Evolutionary conservation across 2,113 vertebrate species (phyloP), one percentile per base, ranked within the genome.

Genomic region (Ictalurus furcatus): DNA sequence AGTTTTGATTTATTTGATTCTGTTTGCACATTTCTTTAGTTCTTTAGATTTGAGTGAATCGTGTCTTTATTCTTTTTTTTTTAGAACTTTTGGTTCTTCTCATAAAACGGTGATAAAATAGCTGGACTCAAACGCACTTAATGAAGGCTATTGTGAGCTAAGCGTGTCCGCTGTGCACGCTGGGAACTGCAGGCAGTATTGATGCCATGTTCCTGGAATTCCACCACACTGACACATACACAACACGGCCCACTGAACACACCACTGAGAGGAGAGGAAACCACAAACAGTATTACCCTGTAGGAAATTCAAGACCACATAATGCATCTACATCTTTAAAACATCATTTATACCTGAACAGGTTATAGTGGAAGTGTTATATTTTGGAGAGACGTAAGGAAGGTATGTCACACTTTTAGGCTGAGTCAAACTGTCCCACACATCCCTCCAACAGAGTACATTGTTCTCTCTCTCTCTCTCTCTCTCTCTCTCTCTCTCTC

Each of bases 191-290:
- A 73, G 44, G 86, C 76, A 6, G 56, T 67, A 76, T 82, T 84
- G 87, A 87, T 89, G 67, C 85, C 85, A 88, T 83, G 59, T 28
- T 71, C 30, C 59, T 67, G 63, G 84, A 88, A 90, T 86, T 82
- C 40, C 30, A 88, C 34, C 69, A 59, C 65, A 73, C 48, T 23
- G 8, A 58, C 54, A 82, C 54, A 58, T 19, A 61, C 30, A 61
- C n/a, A 56, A 21, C 48, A 85, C 19, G 34, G 56, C 63, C 67
- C 23, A 81, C 21, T 67, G 28, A 69, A 23, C 65, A 25, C 30
- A 37, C 25, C 74, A 79, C 48, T 56, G 56, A 58, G 61, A 65
- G 58, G 19, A 84, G 79, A 81, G 28, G 52, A 40, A 90, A 84
- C 71, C 52, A 56, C 9, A 52, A 9, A 30, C 28, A 30, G 44